These are phyloP conservation scores for Gisinianus flammeolus DNA, from an alignment of 2,888 invertebrate genomes.

Conservation along the genomic window DNA sequence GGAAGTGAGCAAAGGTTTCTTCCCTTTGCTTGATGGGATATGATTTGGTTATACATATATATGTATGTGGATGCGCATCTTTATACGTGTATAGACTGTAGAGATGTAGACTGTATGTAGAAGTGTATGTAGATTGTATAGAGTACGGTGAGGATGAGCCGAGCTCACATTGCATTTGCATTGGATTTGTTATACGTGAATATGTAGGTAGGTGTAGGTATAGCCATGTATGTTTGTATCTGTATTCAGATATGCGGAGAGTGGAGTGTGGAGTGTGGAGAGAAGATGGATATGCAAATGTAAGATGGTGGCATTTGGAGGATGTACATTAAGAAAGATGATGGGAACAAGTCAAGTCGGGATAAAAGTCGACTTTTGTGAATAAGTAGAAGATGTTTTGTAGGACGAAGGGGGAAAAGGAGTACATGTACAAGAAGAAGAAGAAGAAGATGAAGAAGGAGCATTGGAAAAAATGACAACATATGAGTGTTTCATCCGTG, in stretches of 20 bases:
- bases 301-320: neutral
- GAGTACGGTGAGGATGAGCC: neutral
- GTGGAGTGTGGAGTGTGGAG: neutral
- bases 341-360: slow-evolving; percentile 1
- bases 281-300: neutral
- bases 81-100: too few relatives aligned
- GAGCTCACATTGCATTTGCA: neutral
- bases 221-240: neutral
- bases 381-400: slow-evolving; percentile 15
- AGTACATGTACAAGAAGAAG: neutral
- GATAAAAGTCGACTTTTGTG: slow-evolving; percentile 7
- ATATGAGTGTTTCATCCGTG: neutral
- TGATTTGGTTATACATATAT: too few relatives aligned
- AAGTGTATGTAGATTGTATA: neutral
- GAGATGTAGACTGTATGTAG: too few relatives aligned
- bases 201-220: neutral
- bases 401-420: neutral
- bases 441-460: neutral
- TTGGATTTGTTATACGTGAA: too few relatives aligned
- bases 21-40: too few relatives aligned
- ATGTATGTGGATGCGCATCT: too few relatives aligned
- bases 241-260: neutral
- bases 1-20: too few relatives aligned
- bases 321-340: neutral
- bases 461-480: neutral